phyloP scores from a whole-genome alignment of 2,797 vertebrate genomes.

The Pipistrellus kuhlii region DNA sequence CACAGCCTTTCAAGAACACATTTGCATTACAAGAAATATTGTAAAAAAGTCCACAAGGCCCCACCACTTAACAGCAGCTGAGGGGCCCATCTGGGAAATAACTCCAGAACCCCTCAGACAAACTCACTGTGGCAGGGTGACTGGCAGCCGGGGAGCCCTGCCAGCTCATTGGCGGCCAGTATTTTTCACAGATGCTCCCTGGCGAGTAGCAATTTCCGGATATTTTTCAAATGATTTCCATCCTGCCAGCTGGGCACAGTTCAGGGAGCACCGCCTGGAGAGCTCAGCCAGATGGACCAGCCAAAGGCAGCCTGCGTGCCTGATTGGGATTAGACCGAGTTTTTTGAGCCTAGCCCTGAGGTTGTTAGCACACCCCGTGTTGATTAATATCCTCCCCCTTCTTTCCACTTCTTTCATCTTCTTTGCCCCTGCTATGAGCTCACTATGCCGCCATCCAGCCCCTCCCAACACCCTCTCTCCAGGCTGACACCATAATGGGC shows the following conservation, averaged over 20 bases:
- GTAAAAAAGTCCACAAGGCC: background rate
- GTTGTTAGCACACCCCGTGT: conserved; percentile 41
- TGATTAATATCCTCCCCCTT: conserved; percentile 12
- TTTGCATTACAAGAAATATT: conserved; percentile 18
- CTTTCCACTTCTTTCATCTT: background rate
- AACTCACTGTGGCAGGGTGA: conserved; percentile 51
- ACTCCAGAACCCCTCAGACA: conserved; percentile 75
- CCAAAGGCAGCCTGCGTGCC: conserved; percentile 33
- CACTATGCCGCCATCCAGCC: background rate
- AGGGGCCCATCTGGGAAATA: conserved; percentile 68
- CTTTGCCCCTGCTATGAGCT: background rate
- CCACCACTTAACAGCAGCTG: conserved; percentile 66
- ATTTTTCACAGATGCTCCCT: conserved; percentile 85
- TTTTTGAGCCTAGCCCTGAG: conserved; percentile 33
- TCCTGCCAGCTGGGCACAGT: conserved; percentile 78
- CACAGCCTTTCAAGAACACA: background rate
- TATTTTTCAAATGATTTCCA: conserved; percentile 84
- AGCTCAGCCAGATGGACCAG: conserved; percentile 59
- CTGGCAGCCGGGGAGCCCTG: conserved; percentile 56
- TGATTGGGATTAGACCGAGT: conserved; percentile 31
- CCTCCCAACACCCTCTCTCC: background rate
- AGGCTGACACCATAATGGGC: no score
- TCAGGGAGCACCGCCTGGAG: conserved; percentile 78
- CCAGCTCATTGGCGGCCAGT: conserved; percentile 71
- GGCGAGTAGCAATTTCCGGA: conserved; percentile 79